Conservation (phyloP, 2,797 vertebrate species). For the Malacoraja senta region DNA sequence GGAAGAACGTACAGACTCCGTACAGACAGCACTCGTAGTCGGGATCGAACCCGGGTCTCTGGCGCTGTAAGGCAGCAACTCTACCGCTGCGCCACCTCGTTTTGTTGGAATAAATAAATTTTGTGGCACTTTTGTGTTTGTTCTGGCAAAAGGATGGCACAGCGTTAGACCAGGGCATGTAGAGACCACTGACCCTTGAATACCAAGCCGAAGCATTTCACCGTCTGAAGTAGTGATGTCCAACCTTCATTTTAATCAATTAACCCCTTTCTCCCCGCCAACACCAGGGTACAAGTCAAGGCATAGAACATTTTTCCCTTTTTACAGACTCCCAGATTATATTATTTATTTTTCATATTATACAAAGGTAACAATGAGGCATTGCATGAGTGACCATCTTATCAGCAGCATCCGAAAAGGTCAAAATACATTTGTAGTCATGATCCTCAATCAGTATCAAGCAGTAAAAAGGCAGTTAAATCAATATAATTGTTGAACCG, state of each 20-base stretch:
- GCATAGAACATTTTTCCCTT: not conserved
- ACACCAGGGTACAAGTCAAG: not conserved
- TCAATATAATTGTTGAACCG: not conserved
- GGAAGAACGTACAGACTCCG: no score
- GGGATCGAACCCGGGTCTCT: no score
- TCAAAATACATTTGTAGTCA: not conserved
- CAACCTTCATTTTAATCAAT: not conserved
- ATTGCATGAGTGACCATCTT: not conserved
- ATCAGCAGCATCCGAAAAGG: not conserved
- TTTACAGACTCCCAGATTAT: not conserved
- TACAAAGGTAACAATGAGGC: not conserved
- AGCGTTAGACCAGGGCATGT: no score
- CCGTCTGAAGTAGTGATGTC: not conserved
- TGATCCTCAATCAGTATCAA: not conserved
- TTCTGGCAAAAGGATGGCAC: not conserved
- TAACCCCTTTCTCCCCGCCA: not conserved
- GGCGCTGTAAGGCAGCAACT: no score
- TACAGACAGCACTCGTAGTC: no score
- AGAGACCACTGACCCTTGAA: not conserved
- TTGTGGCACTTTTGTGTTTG: not conserved
- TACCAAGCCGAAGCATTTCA: not conserved
- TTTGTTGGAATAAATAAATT: not conserved
- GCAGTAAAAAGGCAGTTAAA: constrained; percentile 6
- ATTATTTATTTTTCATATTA: not conserved
- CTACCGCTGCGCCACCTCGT: no score